phyloP scores from a whole-genome alignment of 2,888 invertebrate genomes.

The Lepidonotus clava region DNA sequence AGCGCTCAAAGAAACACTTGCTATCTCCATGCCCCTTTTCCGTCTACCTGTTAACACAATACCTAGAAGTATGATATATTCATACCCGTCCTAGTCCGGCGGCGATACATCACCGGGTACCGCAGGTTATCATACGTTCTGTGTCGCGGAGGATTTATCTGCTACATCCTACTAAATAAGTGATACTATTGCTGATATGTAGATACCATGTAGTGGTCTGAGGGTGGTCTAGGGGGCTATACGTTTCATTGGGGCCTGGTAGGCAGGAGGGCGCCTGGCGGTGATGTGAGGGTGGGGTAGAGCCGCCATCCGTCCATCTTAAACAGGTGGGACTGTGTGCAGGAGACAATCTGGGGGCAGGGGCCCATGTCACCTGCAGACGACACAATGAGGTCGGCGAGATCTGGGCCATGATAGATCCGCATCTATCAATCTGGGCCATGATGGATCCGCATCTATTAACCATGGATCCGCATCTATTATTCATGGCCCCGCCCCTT shows the following conservation, averaged over 20 bases:
- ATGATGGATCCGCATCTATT: background rate
- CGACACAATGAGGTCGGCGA: slow-evolving; percentile 4
- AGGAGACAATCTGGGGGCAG: too few species aligned
- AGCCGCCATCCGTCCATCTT: background rate
- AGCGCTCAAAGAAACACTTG: too few species aligned
- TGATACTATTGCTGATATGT: background rate
- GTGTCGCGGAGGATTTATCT: too few species aligned
- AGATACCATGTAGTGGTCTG: background rate
- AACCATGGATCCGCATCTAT: background rate
- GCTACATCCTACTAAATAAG: too few species aligned
- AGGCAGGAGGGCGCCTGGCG: background rate
- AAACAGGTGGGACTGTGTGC: background rate
- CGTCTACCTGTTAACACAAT: too few species aligned
- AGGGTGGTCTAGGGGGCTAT: background rate
- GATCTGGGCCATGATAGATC: background rate
- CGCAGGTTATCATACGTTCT: too few species aligned
- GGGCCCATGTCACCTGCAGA: background rate
- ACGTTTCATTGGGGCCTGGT: too few species aligned
- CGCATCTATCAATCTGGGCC: background rate
- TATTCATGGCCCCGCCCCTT: too few species aligned
- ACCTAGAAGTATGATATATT: too few species aligned
- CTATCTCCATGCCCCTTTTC: too few species aligned
- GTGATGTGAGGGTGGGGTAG: background rate
- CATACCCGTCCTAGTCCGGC: too few species aligned
- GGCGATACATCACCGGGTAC: too few species aligned